Base-by-base conservation (phyloP, 2,888 invertebrate genomes). In the Prosapia bicincta region DNA sequence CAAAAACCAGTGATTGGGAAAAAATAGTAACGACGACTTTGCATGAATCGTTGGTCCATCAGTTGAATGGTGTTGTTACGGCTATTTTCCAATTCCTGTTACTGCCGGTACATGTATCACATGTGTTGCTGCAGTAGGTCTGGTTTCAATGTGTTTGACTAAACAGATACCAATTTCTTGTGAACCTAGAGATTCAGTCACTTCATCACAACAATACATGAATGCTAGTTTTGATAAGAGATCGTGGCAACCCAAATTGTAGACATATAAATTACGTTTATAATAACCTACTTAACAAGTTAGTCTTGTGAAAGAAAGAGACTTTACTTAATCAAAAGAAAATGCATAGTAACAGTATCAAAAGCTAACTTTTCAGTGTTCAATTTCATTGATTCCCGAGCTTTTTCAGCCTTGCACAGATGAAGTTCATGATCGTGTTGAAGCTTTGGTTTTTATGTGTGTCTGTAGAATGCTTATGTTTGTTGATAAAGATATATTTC, bases 231-330 rank as follows among this genome's bases (percentile, higher is more conserved):
- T 68, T 7, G 26, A n/a, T 32, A 24, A 1, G 1, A 73, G 67
- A 23, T 73, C 28, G 20, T 75, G 74, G 23, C 69, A 74, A 1
- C 74, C 74, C 5, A 74, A 54, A 43, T 74, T 74, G 69, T 74
- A 74, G 2, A 74, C 25, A 43, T 74, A 74, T 25, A 32, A 24
- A 25, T 74, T 74, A 13, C 68, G 32, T 43, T 74, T 74, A 26
- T 74, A 74, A 26, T 74, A 74, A 43, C 69, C 74, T 26, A 43
- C 10, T 67, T 15, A 32, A 26, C 67, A 30, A 1, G 67, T 54
- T 9, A 74, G 68, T 32, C 69, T 69, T 32, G 74, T 38, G 38
- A 68, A 74, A 38, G 74, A 15, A 9, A 74, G 25, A 26, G 74
- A 7, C 30, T 75, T 70, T 24, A 69, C 26, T n/a, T 69, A 65